Evolutionary conservation across 2,113 vertebrate species (phyloP), one percentile per base, ranked within the genome.

Genomic region (Entomyzon cyanotis): DNA sequence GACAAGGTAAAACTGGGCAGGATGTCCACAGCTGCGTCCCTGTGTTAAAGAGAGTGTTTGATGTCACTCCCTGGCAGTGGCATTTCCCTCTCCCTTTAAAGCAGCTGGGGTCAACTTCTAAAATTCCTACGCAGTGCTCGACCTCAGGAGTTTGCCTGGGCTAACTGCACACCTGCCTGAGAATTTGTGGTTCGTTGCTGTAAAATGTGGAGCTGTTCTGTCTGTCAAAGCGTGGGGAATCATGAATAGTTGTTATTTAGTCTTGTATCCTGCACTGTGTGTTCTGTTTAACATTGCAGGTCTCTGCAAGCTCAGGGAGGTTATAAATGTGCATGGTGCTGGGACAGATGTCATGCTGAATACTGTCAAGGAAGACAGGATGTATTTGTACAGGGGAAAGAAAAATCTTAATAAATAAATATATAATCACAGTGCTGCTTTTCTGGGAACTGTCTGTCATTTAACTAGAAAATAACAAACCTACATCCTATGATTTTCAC

Each of bases 1-100:
- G 89, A 99, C 99, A 31, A 98, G 99, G 99, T 99, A 96, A 76
- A 93, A 10, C 25, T 17, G 20, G 18, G 0, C 21, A 24, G 7
- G 35, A 12, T 3, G 6, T 7, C 19, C 28, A 24, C 67, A 58
- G 41, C 19, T 55, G 4, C 13, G 23, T 23, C 39, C 35, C 13
- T 62, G 2, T 24, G 53, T 44, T 5, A 81, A 8, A 37, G 28
- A 39, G 10, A 28, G 39, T 30, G 22, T 20, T 64, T 11, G 44
- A 3, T 65, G 31, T 35, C 41, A 1, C 63, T 22, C 16, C 15
- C 19, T 49, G 22, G 23, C 33, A 20, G 23, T 37, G 59, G 23
- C 50, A 28, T 74, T 92, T 90, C 56, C n/a, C 3, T 74, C 67
- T 50, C 46, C 47, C 59, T 90, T 58, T 27, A 52, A 41, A 46